Evolutionary conservation across 2,113 vertebrate genomes (phyloP), one percentile per base, ranked within the genome.

Genomic region (Anoplopoma fimbria): DNA sequence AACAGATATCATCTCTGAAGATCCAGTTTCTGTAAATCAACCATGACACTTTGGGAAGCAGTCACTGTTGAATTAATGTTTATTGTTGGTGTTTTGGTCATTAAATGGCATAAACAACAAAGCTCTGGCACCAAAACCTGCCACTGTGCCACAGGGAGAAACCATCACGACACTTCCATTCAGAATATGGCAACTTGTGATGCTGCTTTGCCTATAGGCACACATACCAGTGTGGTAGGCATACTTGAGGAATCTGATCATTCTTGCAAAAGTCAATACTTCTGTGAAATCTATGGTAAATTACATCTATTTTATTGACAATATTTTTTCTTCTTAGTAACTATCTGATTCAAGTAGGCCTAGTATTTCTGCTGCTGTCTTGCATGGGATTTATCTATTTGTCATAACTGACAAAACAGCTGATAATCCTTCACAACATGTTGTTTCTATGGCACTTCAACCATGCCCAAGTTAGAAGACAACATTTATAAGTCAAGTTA

Each of bases 401-500:
- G n/a, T n/a, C 21, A 21, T 29, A 2, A 68, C n/a, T n/a, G n/a
- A n/a, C 2, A 14, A 42, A 63, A 80, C 10, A 42, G n/a, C 0
- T 12, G 0, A 4, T 4, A 12, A 51, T 17, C 0, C 2, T 3
- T n/a, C 1, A 27, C 1, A 60, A 60, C 7, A 1, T 4, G 0
- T 12, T 0, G 13, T 1, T 0, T 40, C 33, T 12, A 12, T 2
- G 17, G 6, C 6, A 58, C 1, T 0, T 31, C 3, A 13, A 19
- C 27, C 1, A 40, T 1, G 33, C 78, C 82, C 78, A 79, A 47
- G 0, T n/a, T 0, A 36, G 8, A 0, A 25, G 0, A 4, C 4
- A 17, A 4, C 2, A 0, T 1, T 15, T 4, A 9, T n/a, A 1
- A 1, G 17, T 15, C 1, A 6, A 0, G 0, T 5, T 0, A 17